These are phyloP conservation scores for Meloidogyne exigua DNA, from an alignment of 1,140 invertebrate species.

Conservation along the genomic window DNA sequence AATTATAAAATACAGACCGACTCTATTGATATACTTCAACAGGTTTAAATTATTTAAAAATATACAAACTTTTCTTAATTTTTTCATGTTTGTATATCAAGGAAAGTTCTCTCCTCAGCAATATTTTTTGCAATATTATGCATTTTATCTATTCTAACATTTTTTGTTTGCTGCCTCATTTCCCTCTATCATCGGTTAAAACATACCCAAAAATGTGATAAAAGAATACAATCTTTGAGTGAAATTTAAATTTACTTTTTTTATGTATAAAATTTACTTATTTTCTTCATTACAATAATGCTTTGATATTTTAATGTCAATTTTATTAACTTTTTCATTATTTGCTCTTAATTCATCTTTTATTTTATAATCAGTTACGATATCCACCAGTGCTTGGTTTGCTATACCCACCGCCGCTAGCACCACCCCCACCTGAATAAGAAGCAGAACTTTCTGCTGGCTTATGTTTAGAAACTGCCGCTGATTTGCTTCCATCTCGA, in stretches of 20 bases:
- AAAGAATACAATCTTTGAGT: background rate
- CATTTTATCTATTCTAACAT: background rate
- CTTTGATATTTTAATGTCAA: too few species aligned
- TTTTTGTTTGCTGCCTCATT: background rate
- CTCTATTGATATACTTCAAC: background rate
- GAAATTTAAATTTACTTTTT: background rate
- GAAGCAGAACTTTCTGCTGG: background rate
- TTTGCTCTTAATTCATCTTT: too few species aligned
- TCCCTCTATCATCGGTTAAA: slow-evolving; percentile 31
- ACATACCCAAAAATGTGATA: background rate
- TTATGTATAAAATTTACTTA: too few species aligned
- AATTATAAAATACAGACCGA: slow-evolving; percentile 1
- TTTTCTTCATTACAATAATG: too few species aligned
- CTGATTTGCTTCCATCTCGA: slow-evolving; percentile 18
- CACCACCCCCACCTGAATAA: background rate
- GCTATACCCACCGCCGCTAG: background rate
- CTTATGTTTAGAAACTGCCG: background rate
- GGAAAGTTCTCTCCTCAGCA: background rate
- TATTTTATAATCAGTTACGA: too few species aligned
- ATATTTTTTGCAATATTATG: slow-evolving; percentile 3
- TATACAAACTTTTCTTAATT: background rate
- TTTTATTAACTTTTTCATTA: too few species aligned
- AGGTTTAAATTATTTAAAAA: background rate
- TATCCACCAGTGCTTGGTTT: too few species aligned
- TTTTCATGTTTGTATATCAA: background rate